phyloP scores from a whole-genome alignment of 2,888 invertebrate species.

The Oxycera nigricornis region DNA sequence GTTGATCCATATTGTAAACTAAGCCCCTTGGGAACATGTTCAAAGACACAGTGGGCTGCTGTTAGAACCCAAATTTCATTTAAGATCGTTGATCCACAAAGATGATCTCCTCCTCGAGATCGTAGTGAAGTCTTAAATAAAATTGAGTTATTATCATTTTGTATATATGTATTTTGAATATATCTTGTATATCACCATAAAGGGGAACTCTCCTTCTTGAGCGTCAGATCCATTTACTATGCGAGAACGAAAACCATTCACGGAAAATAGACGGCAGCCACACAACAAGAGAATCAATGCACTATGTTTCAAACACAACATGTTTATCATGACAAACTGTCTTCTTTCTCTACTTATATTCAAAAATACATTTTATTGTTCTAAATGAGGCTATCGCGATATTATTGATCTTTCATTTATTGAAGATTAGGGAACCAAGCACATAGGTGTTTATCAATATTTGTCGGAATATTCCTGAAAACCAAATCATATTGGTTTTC shows the following conservation, averaged over 20 bases:
- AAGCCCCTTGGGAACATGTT: constrained; percentile 43
- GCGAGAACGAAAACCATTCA: constrained; percentile 48
- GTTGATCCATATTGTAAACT: constrained; percentile 54
- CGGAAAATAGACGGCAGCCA: no score
- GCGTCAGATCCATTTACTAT: constrained; percentile 57
- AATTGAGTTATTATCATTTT: neutral
- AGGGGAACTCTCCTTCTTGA: constrained; percentile 54
- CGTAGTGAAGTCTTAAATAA: constrained; percentile 47
- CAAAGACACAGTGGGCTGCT: constrained; percentile 55
- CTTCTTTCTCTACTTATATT: no score
- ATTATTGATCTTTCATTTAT: no score
- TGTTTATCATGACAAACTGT: no score
- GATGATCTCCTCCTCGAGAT: constrained; percentile 50
- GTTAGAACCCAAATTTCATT: constrained; percentile 53
- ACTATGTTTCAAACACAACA: no score
- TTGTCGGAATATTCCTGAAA: no score
- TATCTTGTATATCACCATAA: constrained; percentile 28
- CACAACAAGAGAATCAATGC: no score
- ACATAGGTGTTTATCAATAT: no score
- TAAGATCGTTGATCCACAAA: constrained; percentile 55
- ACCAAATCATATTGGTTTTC: no score
- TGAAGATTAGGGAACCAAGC: no score
- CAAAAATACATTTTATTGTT: no score
- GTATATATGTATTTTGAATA: neutral
- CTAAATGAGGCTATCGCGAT: no score